phyloP scores from a whole-genome alignment of 2,797 vertebrate species.

The Toxotes lorentzi region DNA sequence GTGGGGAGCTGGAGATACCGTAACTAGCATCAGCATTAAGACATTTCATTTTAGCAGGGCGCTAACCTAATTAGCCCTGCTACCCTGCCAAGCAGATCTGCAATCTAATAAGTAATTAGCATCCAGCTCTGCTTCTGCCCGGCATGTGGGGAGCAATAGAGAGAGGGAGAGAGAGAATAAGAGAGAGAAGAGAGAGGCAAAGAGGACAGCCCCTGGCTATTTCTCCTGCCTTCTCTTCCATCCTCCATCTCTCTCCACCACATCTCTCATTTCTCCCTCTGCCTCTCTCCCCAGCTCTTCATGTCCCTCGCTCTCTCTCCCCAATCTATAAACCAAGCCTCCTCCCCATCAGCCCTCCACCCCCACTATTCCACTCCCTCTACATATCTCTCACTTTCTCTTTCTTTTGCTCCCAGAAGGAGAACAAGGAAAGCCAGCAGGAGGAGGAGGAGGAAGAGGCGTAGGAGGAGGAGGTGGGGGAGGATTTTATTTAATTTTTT shows the following conservation, averaged over 20 bases:
- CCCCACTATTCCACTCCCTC: not conserved
- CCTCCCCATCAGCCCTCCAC: not conserved
- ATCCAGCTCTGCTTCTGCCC: constrained; percentile 82
- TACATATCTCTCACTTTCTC: not conserved
- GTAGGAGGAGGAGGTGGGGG: constrained; percentile 7
- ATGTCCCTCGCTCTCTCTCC: not conserved
- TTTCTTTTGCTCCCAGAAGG: constrained; percentile 34
- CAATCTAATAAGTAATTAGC: constrained; percentile 86
- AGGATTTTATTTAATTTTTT: constrained; percentile 48
- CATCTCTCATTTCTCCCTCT: constrained; percentile 21
- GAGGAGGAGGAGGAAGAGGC: constrained; percentile 3
- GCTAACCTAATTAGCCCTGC: constrained; percentile 82
- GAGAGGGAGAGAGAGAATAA: not conserved
- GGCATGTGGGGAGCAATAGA: constrained; percentile 18
- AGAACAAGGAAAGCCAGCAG: constrained; percentile 22
- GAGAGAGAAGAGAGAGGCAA: not conserved
- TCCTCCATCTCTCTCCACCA: constrained; percentile 24
- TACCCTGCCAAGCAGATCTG: constrained; percentile 75
- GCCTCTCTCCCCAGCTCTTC: not conserved
- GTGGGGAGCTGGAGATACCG: constrained; percentile 22
- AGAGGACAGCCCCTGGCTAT: constrained; percentile 38
- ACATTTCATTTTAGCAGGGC: constrained; percentile 78
- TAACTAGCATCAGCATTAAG: constrained; percentile 69
- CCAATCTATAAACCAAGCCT: constrained; percentile 24
- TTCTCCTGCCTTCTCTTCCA: constrained; percentile 42